Percentiles rank a stretch among this genome's conserved stretches.
phyloP scores from a whole-genome alignment of 2,888 invertebrate species.

The Drosophila parthenogenetica region DNA sequence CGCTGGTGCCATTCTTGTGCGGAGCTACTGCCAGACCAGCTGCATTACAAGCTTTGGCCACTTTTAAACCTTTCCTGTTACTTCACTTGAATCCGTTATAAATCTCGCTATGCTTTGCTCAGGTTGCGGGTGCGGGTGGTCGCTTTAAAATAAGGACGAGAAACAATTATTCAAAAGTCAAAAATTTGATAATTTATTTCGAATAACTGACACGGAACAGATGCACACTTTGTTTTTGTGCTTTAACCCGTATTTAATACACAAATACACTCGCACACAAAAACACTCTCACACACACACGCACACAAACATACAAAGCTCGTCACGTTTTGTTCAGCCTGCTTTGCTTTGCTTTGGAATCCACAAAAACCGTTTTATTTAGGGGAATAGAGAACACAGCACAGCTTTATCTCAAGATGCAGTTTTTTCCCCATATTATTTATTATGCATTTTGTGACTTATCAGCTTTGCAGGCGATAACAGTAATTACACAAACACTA shows the following conservation, averaged over 20 bases:
- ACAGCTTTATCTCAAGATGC: background rate
- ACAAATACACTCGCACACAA: background rate
- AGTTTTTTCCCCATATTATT: background rate
- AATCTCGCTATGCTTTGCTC: conserved; percentile 3
- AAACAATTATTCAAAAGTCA: conserved; percentile 36
- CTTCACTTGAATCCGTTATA: conserved; percentile 11
- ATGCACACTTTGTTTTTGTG: conserved; percentile 48
- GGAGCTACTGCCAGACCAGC: conserved; percentile 66
- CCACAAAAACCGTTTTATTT: background rate
- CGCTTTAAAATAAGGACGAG: conserved; percentile 36
- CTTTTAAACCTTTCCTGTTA: background rate
- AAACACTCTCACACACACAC: conserved; percentile 15
- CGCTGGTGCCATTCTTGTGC: conserved; percentile 94
- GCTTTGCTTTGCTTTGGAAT: conserved; percentile 35
- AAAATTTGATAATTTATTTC: conserved; percentile 49
- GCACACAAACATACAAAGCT: conserved; percentile 10
- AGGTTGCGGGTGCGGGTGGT: conserved; percentile 1
- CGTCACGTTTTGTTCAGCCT: conserved; percentile 40
- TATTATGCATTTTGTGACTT: background rate
- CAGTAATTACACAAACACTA: conserved; percentile 11
- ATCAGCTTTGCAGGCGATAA: conserved; percentile 1
- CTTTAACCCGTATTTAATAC: background rate
- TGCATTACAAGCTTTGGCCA: conserved; percentile 60
- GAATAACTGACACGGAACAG: conserved; percentile 45
- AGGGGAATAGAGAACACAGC: background rate